phyloP scores from a whole-genome alignment of 2,797 vertebrate species.

The Hylomyscus alleni region DNA sequence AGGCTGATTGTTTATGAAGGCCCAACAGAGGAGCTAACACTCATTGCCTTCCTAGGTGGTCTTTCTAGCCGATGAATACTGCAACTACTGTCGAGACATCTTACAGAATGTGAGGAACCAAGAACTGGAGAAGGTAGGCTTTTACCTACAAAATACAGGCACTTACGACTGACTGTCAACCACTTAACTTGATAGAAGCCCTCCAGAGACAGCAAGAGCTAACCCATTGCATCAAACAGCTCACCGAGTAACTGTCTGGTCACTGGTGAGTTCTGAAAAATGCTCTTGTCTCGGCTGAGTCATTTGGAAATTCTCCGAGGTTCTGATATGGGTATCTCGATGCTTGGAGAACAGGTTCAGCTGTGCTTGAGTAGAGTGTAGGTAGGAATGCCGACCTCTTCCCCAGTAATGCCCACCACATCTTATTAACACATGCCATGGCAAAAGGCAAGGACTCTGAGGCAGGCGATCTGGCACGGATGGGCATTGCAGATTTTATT shows the following conservation, averaged over 20 bases:
- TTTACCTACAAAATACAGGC: constrained; percentile 46
- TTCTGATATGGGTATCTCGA: background rate
- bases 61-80: constrained; percentile 85
- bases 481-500: background rate
- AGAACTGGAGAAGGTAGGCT: constrained; percentile 85
- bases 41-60: constrained; percentile 77
- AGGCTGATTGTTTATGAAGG: background rate
- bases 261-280: background rate
- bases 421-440: background rate
- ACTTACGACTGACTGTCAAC: background rate
- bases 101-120: constrained; percentile 83
- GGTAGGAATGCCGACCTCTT: background rate
- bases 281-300: constrained; percentile 29
- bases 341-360: background rate
- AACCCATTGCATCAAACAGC: background rate
- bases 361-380: background rate
- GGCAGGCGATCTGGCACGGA: background rate
- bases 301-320: background rate
- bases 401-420: background rate
- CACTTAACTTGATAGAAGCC: background rate
- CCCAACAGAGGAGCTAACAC: background rate
- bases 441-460: constrained; percentile 1
- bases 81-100: constrained; percentile 86
- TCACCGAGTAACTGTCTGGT: background rate
- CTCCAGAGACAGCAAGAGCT: background rate